Evolutionary conservation across 2,888 invertebrate genomes (phyloP).

Genomic region (Boloria selene): DNA sequence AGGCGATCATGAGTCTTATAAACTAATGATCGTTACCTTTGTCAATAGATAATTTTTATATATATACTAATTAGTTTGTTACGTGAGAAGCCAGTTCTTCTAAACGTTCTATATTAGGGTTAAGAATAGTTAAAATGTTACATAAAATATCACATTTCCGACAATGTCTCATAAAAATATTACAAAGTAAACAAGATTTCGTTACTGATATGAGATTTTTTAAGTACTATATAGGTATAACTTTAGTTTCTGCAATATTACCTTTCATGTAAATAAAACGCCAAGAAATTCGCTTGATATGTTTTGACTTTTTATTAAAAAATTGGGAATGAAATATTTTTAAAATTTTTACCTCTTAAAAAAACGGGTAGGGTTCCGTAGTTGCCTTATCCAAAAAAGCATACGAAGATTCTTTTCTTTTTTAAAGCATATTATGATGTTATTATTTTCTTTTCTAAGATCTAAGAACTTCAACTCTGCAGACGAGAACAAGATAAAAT

Average conservation of each 20-base stretch:
- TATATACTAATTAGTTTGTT: conserved; percentile 5
- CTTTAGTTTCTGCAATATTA: conserved; percentile 10
- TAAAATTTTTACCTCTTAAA: conserved; percentile 21
- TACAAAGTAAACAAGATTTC: conserved; percentile 32
- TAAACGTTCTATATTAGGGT: conserved; percentile 18
- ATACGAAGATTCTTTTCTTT: too few species aligned
- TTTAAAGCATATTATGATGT: too few species aligned
- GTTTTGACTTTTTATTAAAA: conserved; percentile 43
- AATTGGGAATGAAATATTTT: conserved; percentile 10
- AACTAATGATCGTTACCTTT: conserved; percentile 1
- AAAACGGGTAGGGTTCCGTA: too few species aligned
- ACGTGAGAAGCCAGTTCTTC: conserved; percentile 2
- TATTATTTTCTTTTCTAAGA: too few species aligned
- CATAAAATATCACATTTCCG: conserved; percentile 74
- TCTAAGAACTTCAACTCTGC: too few species aligned
- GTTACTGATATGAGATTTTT: conserved; percentile 9
- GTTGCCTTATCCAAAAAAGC: too few species aligned
- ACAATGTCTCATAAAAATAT: conserved; percentile 55
- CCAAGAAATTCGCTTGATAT: conserved; percentile 58
- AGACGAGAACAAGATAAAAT: too few species aligned
- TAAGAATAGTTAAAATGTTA: conserved; percentile 50
- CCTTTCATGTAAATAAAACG: conserved; percentile 16
- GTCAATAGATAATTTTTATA: background rate
- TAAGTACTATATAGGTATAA: background rate
- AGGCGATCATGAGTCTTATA: conserved; percentile 3